Evolutionary conservation across 2,888 invertebrate genomes (phyloP), one percentile per base, ranked within the genome.

Genomic region (Sympetrum striolatum): DNA sequence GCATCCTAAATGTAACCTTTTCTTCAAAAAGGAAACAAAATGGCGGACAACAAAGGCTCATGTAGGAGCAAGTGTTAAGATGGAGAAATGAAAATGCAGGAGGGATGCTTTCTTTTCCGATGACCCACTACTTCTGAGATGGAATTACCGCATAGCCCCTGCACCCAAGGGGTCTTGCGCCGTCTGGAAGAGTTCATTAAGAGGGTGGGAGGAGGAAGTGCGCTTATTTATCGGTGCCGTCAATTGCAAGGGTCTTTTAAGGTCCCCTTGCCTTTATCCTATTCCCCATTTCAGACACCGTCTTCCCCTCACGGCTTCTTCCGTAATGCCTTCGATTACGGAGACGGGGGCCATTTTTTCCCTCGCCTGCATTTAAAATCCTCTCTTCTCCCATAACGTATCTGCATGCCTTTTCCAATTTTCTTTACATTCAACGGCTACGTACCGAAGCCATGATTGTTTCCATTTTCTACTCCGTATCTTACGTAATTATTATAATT

Each of bases 221-320:
- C 60, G 53, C 86, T 86, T 86, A 86, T 94, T 93, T 94, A 93
- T 94, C 93, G 93, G 93, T 90, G 91, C 91, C 92, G 92, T 92
- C 92, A 93, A 93, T 93, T 93, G 93, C 93, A 93, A 93, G 93
- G 92, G 92, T 92, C 92, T 93, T 92, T 92, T 93, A 58, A 86
- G 39, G 60, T 35, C 86, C 60, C 92, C 92, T 91, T 92, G 91
- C 92, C 92, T 91, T 92, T 92, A 92, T 92, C 92, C 92, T 91
- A 91, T 91, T 91, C 91, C 91, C 82, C 90, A 86, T 80, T 90
- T 60, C 64, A 82, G 60, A 91, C 90, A 90, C 91, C 90, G 91
- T 31, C 90, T 81, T 37, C 80, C 58, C 81, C 86, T 37, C 79
- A 79, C 48, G 48, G 82, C 60, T 53, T 79, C 60, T 82, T 90